Base-by-base conservation (phyloP, 2,888 invertebrate genomes). In the Lepidocyrtinus sp. region DNA sequence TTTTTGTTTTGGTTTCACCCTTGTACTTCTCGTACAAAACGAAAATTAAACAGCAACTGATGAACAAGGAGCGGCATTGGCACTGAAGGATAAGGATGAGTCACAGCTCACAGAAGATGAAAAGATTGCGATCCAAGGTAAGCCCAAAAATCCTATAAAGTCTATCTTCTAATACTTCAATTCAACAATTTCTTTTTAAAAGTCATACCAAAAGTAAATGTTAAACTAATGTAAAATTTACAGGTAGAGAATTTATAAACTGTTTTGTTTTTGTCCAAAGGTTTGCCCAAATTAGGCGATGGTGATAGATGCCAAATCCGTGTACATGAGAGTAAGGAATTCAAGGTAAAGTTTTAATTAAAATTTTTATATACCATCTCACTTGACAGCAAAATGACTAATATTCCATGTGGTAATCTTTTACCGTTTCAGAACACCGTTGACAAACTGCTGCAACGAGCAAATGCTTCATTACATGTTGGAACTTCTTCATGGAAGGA, bases 401-500 rank as follows among this genome's bases (percentile, higher is more conserved):
- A 78, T 61, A 17, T 71, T 27, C 22, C 27, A 25, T 64, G 7
- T 7, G 9, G 9, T 19, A 7, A 15, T 61, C 15, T 63, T 19
- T 73, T 22, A 36, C 46, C n/a, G 19, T 65, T 74, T 62, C 70
- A 97, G 95, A 97, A 96, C 89, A 97, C 97, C 59, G 99, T 99
- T 82, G 99, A 99, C 90, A 98, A 98, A 90, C 92, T 99, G 89
- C 95, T 99, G 86, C 97, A 98, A 91, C 93, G 97, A 88, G 97
- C 98, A 83, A 98, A 98, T 89, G 95, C 97, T 62, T 97, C 98
- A 19, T 92, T 98, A 84, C 92, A 98, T 73, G 90, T 92, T 46
- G 91, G 99, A 81, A 98, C 99, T 19, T 97, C 97, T n/a, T 97
- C 98, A 0, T 99, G 99, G 99, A 96, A 95, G 89, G 99, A 99